Evolutionary conservation across 2,888 invertebrate genomes (phyloP), one percentile per base, ranked within the genome.

Genomic region (Athalia cordata): DNA sequence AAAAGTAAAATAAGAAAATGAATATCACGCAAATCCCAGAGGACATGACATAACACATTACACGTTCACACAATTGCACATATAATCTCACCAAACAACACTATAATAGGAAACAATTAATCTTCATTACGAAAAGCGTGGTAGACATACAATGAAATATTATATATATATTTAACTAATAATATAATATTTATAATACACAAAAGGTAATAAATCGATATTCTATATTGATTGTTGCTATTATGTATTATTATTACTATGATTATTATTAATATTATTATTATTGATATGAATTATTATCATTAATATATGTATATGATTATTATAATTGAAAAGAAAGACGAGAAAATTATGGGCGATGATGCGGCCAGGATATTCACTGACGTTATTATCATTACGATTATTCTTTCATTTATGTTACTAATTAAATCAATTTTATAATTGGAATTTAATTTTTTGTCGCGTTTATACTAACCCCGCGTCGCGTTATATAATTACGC

Each of bases 111-210:
- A 80, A 82, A 75, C 50, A 78, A 81, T 78, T 84, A 82, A 84
- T 80, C 81, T 83, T 83, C 80, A 83, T 82, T 84, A 82, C 80
- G 59, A 77, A 78, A 79, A 77, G 80, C 81, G 78, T 64, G 11
- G 6, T 64, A 64, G 57, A 79, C 29, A 80, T 82, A 83, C 83
- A 80, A 81, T 78, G 77, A 82, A 80, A 80, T 80, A 81, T 78
- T 79, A 80, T 81, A 83, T 84, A n/a, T 29, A 81, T 81, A 84
- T 83, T 80, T 83, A 80, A 84, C 79, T 83, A 80, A 77, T 83
- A 84, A 77, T 29, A 29, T 65, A 68, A 81, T 84, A 83, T 82
- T 81, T 81, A 59, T 77, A 77, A 67, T 45, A 78, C 61, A 75
- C 81, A 80, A 79, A 80, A 64, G 45, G 52, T 47, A 11, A 49